Evolutionary conservation across 2,888 invertebrate genomes (phyloP), one percentile per base, ranked within the genome.

Genomic region (Gasteruption jaculator): DNA sequence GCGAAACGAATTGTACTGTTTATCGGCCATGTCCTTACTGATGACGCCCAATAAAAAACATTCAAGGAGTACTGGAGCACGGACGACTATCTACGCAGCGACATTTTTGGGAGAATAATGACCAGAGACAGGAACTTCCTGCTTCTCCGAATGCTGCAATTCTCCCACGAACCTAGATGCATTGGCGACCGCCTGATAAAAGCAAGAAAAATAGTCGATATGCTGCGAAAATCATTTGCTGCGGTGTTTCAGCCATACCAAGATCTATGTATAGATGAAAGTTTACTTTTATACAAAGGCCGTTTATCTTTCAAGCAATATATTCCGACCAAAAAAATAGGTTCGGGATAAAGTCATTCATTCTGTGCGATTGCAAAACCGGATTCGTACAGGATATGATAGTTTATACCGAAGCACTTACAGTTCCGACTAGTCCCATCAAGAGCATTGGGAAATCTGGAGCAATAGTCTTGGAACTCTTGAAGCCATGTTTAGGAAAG

Each of bases 381-480:
- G 38, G 43, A 24, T 43, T 26, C 21, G 24, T 46, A 8, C 19
- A 41, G 14, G 38, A 46, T 7, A 32, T 37, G 14, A 41, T 43
- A 31, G 19, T 43, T 30, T 44, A 36, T 38, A 38, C 31, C n/a
- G 52, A 46, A 43, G 16, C 7, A 22, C 37, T 31, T 24, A 50
- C 46, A 3, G 18, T 30, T 42, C 38, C 15, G 35, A 34, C 41
- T 32, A 45, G 45, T 29, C 48, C 41, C 18, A 48, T 47, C 25
- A 41, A 19, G 8, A 26, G 38, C 27, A 46, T 45, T 30, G 53
- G 46, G 31, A 41, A 49, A 32, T 54, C 53, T n/a, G 49, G 50
- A 8, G 46, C 49, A 35, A 34, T 49, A 10, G 48, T 54, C 18
- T 44, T 41, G 24, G 53, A 46, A 26, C 44, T 50, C 19, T 36